A percentile compares a stretch with the other conserved stretches of the same genome.
Conservation (phyloP, 2,113 vertebrate genomes). For the Candoia aspera region DNA sequence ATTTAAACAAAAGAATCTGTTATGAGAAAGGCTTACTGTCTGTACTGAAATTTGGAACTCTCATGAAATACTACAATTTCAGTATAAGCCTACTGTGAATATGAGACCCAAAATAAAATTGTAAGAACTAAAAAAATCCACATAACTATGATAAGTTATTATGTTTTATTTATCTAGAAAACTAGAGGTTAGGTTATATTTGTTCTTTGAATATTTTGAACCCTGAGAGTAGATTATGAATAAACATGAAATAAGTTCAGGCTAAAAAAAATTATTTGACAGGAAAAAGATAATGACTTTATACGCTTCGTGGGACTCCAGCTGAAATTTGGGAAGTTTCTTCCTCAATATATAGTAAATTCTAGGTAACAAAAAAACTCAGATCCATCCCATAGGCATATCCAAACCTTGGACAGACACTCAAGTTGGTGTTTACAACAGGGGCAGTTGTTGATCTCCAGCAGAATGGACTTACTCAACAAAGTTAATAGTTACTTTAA, state of each 20-base stretch:
- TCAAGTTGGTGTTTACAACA: not conserved
- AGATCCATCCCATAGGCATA: not conserved
- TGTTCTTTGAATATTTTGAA: not conserved
- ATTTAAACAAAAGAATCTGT: not conserved
- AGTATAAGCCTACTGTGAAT: not conserved
- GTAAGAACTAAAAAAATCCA: not conserved
- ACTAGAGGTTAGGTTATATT: not conserved
- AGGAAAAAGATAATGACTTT: not conserved
- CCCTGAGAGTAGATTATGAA: not conserved
- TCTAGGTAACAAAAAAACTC: not conserved
- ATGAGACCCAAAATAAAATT: not conserved
- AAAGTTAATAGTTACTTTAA: not conserved
- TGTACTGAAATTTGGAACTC: conserved; percentile 1
- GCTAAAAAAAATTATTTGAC: not conserved
- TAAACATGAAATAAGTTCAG: not conserved
- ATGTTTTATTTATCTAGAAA: not conserved
- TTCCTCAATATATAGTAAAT: not conserved
- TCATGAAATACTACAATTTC: not conserved
- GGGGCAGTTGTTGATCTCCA: conserved; percentile 8
- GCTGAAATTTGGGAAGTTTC: not conserved
- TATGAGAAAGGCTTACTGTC: not conserved
- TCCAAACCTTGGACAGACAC: not conserved
- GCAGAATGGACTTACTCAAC: not conserved
- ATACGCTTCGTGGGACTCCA: not conserved
- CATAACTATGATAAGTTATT: not conserved